phyloP scores from a whole-genome alignment of 2,797 vertebrate species.

The Poecilia wingei region DNA sequence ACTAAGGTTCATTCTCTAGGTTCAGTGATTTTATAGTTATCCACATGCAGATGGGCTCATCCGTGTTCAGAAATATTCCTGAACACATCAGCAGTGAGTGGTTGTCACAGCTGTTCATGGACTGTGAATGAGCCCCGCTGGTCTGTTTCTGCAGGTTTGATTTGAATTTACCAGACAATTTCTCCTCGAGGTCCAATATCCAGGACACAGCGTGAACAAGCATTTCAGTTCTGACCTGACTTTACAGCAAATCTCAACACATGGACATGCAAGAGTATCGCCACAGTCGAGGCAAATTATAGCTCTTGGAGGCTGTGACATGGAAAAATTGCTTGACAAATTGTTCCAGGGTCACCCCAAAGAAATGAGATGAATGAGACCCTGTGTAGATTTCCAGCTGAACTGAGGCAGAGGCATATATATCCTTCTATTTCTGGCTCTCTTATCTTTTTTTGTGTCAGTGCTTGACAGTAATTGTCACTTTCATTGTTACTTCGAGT shows the following conservation, averaged over 20 bases:
- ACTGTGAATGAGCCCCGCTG: constrained; percentile 26
- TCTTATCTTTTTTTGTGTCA: constrained; percentile 49
- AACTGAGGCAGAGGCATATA: constrained; percentile 38
- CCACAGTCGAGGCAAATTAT: constrained; percentile 54
- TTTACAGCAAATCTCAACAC: constrained; percentile 58
- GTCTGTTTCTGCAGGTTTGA: constrained; percentile 53
- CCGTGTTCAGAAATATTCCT: constrained; percentile 18
- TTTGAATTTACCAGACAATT: constrained; percentile 64
- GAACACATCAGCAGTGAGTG: constrained; percentile 48
- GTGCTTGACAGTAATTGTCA: constrained; percentile 35
- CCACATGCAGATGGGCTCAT: constrained; percentile 1
- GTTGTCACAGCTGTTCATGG: constrained; percentile 60
- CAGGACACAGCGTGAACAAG: constrained; percentile 41
- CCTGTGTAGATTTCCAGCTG: constrained; percentile 38
- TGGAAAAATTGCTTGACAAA: constrained; percentile 70
- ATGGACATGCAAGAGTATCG: constrained; percentile 46
- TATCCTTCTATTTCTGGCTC: constrained; percentile 41
- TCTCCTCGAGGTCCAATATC: constrained; percentile 50
- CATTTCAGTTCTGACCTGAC: constrained; percentile 50
- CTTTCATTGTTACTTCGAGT: constrained; percentile 19
- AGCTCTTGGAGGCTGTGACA: constrained; percentile 61
- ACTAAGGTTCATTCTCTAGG: neutral
- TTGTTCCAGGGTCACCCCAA: constrained; percentile 58
- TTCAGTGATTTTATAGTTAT: neutral
- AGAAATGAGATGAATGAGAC: constrained; percentile 53